Evolutionary conservation across 1,140 invertebrate genomes (phyloP).

Genomic region (Myzus persicae): DNA sequence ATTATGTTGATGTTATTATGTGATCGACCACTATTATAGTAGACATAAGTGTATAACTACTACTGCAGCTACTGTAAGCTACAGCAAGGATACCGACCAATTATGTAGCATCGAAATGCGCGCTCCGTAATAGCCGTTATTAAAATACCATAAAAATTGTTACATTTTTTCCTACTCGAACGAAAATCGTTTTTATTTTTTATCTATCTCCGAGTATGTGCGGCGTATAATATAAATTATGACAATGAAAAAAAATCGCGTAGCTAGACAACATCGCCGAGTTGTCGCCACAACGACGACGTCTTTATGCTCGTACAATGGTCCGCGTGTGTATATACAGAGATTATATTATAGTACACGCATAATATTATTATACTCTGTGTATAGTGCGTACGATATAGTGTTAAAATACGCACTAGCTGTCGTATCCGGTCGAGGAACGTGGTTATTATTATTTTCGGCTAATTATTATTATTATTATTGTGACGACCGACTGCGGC

Average conservation of each 20-base stretch:
- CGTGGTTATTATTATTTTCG: conserved; percentile 21
- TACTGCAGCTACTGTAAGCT: not conserved
- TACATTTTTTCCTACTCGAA: not conserved
- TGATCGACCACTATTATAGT: conserved; percentile 1
- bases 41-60: not conserved
- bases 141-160: conserved; percentile 42
- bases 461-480: conserved; percentile 18
- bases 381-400: conserved; percentile 4
- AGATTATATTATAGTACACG: not conserved
- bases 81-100: not conserved
- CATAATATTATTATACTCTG: not conserved
- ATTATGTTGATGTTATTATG: conserved; percentile 10
- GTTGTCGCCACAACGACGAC: not conserved
- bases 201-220: not conserved
- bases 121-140: not conserved
- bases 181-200: not conserved
- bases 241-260: conserved; percentile 6
- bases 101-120: conserved; percentile 7
- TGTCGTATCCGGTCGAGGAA: not conserved
- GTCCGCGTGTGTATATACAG: not conserved
- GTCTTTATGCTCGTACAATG: not conserved
- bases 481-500: not conserved
- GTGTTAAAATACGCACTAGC: conserved; percentile 2
- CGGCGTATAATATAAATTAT: not conserved
- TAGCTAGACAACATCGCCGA: not conserved